A percentile compares a stretch with the other conserved stretches of the same genome.
phyloP scores from a whole-genome alignment of 2,797 vertebrate genomes.

The Eleutherodactylus coqui region DNA sequence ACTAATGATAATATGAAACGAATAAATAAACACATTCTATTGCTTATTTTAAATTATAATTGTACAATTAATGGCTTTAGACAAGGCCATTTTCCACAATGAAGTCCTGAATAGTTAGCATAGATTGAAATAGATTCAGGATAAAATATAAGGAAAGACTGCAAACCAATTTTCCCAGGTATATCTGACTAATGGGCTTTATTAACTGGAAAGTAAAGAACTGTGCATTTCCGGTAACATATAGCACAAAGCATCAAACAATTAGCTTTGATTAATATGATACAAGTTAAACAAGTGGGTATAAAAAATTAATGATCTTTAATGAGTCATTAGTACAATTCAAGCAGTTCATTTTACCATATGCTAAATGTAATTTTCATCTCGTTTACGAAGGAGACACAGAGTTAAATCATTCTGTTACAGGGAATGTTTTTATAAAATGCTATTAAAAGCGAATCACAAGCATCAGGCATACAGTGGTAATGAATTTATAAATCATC shows the following conservation, averaged over 20 bases:
- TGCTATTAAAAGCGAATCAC: slow-evolving; percentile 13
- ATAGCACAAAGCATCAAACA: background rate
- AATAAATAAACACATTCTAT: too few relatives aligned
- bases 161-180: too few relatives aligned
- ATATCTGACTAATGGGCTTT: background rate
- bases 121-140: too few relatives aligned
- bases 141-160: too few relatives aligned
- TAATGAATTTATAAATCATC: slow-evolving; percentile 57
- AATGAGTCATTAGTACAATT: slow-evolving; percentile 13
- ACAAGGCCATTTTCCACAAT: too few relatives aligned
- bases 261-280: background rate
- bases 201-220: background rate
- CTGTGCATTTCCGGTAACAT: background rate
- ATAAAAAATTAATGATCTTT: background rate
- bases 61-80: too few relatives aligned
- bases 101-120: too few relatives aligned
- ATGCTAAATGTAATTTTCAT: background rate
- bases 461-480: slow-evolving; percentile 6
- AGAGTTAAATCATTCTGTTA: slow-evolving; percentile 14
- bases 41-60: background rate
- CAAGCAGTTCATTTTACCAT: background rate
- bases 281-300: background rate
- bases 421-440: slow-evolving; percentile 21
- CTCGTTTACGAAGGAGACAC: background rate
- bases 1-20: too few relatives aligned